phyloP scores from a whole-genome alignment of 2,888 invertebrate genomes.

The Phalera bucephala region DNA sequence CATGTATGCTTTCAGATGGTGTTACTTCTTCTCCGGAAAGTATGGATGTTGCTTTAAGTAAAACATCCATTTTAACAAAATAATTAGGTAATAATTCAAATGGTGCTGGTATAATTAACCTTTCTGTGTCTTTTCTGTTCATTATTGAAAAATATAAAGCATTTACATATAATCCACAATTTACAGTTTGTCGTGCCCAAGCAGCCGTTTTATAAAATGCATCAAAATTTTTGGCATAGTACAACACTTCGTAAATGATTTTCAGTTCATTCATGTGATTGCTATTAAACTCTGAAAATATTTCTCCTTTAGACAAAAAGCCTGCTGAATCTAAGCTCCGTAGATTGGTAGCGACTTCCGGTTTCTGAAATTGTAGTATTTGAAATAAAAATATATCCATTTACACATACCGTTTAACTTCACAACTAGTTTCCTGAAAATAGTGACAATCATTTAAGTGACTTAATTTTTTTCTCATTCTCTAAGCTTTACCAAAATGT shows the following conservation, averaged over 20 bases:
- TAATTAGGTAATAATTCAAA: slow-evolving; percentile 87
- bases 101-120: slow-evolving; percentile 84
- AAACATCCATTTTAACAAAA: slow-evolving; percentile 84
- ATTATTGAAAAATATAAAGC: slow-evolving; percentile 82
- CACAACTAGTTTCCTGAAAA: no score
- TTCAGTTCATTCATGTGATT: slow-evolving; percentile 57
- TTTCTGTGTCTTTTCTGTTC: slow-evolving; percentile 82
- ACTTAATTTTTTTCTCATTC: no score
- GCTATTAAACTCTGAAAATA: slow-evolving; percentile 63
- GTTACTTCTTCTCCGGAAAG: slow-evolving; percentile 50
- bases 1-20: slow-evolving; percentile 44
- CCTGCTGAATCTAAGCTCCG: slow-evolving; percentile 49
- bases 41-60: slow-evolving; percentile 68
- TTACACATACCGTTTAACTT: no score
- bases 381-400: not conserved
- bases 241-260: slow-evolving; percentile 73
- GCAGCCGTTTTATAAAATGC: slow-evolving; percentile 82
- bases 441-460: no score
- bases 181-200: slow-evolving; percentile 84
- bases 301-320: slow-evolving; percentile 59
- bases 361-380: slow-evolving; percentile 45
- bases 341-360: slow-evolving; percentile 50
- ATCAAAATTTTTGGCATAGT: slow-evolving; percentile 81
- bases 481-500: no score
- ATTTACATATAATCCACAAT: slow-evolving; percentile 85